A percentile compares a stretch with the other conserved stretches of the same genome.
Conservation (phyloP, 2,113 vertebrate genomes). For the Mirza zaza region DNA sequence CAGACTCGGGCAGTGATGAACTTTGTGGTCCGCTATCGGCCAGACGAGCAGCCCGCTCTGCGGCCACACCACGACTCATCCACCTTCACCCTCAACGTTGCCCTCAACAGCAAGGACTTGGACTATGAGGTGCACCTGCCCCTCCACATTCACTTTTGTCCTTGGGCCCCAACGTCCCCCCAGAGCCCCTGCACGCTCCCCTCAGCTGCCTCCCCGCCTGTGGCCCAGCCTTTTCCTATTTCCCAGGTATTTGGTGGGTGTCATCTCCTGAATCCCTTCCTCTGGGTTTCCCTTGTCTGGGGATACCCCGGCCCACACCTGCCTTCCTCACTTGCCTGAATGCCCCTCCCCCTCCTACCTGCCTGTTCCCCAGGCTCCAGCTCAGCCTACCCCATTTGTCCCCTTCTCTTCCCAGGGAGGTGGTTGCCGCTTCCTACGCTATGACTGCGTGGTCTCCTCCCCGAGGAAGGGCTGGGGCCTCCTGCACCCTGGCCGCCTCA, state of each 20-base stretch:
- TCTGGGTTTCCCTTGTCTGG: fast-evolving
- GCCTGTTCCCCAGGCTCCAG: too few species aligned
- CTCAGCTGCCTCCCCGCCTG: neutral
- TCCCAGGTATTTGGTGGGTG: neutral
- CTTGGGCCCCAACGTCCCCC: neutral
- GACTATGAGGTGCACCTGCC: slow-evolving; percentile 87
- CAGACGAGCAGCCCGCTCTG: slow-evolving; percentile 90
- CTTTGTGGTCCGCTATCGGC: slow-evolving; percentile 94
- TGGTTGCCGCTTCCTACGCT: slow-evolving; percentile 91
- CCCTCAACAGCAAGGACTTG: slow-evolving; percentile 87
- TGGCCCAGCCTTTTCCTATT: fast-evolving
- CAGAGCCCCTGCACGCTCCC: fast-evolving
- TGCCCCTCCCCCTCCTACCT: too few species aligned
- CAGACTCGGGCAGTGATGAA: slow-evolving; percentile 93
- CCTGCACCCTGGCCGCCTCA: slow-evolving; percentile 92
- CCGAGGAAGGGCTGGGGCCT: slow-evolving; percentile 93
- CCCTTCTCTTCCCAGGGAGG: slow-evolving; percentile 85
- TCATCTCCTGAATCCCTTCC: neutral
- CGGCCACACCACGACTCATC: slow-evolving; percentile 93
- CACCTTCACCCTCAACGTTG: slow-evolving; percentile 93
- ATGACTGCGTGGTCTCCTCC: slow-evolving; percentile 88
- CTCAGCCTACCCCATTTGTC: neutral
- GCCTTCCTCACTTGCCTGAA: too few species aligned
- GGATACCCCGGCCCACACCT: neutral
- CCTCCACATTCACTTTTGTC: neutral